These are phyloP conservation scores for Dicerorhinus sumatrensis DNA, from an alignment of 2,113 vertebrate species.

Conservation along the genomic window DNA sequence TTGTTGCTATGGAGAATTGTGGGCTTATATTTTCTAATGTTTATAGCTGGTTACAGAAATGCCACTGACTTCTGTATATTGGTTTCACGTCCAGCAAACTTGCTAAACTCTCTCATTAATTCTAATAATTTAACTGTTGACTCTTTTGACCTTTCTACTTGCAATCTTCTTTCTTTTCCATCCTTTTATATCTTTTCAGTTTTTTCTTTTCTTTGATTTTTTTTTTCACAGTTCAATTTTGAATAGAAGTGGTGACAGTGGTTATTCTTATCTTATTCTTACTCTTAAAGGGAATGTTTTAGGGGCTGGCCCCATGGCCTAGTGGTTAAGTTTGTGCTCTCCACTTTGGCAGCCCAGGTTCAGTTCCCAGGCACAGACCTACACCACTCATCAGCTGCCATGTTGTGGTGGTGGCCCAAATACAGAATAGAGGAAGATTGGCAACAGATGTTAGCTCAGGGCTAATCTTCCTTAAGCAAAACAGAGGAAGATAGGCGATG, in stretches of 20 bases:
- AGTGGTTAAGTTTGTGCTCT: too few species aligned
- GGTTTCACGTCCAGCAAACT: background rate
- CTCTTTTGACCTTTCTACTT: background rate
- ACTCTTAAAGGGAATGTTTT: too few species aligned
- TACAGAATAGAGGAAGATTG: too few species aligned
- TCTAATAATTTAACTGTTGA: background rate
- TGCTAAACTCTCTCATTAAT: background rate
- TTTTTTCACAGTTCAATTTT: background rate
- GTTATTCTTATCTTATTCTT: background rate
- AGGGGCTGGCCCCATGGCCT: too few species aligned
- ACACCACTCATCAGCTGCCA: too few species aligned
- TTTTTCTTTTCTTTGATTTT: background rate
- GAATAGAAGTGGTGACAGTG: background rate
- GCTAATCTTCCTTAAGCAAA: too few species aligned
- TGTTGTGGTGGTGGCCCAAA: too few species aligned
- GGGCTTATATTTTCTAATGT: background rate
- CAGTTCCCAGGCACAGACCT: too few species aligned
- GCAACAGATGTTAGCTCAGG: too few species aligned
- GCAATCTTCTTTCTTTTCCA: background rate
- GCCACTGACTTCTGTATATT: background rate
- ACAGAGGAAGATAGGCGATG: too few species aligned
- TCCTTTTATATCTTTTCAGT: background rate
- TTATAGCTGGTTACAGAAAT: background rate
- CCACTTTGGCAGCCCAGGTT: too few species aligned
- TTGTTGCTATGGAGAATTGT: background rate